Evolutionary conservation across 2,888 invertebrate genomes (phyloP).

Genomic region (Conistra vaccinii): DNA sequence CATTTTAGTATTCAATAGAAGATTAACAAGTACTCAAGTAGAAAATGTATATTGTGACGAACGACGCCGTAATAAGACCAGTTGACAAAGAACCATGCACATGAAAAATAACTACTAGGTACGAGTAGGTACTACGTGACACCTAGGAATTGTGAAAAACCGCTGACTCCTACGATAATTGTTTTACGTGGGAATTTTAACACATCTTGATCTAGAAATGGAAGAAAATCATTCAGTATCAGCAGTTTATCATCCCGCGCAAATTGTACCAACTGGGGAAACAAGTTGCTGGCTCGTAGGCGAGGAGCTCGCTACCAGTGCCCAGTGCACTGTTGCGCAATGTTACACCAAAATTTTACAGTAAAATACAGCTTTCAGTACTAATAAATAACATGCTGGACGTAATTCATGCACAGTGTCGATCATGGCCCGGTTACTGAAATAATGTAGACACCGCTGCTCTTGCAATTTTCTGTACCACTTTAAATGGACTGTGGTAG

Average conservation of each 20-base stretch:
- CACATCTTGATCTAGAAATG: slow-evolving; percentile 33
- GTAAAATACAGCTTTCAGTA: slow-evolving; percentile 39
- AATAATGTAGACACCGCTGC: slow-evolving; percentile 22
- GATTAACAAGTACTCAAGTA: slow-evolving; percentile 13
- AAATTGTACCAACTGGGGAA: slow-evolving; percentile 27
- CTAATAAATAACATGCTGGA: slow-evolving; percentile 41
- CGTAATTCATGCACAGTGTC: slow-evolving; percentile 38
- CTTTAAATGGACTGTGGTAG: not conserved
- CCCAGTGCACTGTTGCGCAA: slow-evolving; percentile 31
- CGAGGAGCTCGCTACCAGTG: slow-evolving; percentile 26
- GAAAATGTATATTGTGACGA: slow-evolving; percentile 12
- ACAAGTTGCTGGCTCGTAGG: slow-evolving; percentile 43
- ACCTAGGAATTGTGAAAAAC: slow-evolving; percentile 25
- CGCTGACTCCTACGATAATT: slow-evolving; percentile 18
- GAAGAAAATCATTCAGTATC: slow-evolving; percentile 20
- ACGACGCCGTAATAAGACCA: not conserved
- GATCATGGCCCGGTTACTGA: slow-evolving; percentile 34
- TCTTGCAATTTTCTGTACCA: not conserved
- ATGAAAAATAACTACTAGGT: slow-evolving; percentile 7
- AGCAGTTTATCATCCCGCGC: slow-evolving; percentile 26
- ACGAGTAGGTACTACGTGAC: not conserved
- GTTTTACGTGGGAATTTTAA: slow-evolving; percentile 35
- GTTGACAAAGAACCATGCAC: slow-evolving; percentile 19
- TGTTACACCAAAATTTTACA: slow-evolving; percentile 36
- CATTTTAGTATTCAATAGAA: slow-evolving; percentile 63